These are phyloP conservation scores for Dilophus febrilis DNA, from an alignment of 2,888 invertebrate species.

Conservation along the genomic window DNA sequence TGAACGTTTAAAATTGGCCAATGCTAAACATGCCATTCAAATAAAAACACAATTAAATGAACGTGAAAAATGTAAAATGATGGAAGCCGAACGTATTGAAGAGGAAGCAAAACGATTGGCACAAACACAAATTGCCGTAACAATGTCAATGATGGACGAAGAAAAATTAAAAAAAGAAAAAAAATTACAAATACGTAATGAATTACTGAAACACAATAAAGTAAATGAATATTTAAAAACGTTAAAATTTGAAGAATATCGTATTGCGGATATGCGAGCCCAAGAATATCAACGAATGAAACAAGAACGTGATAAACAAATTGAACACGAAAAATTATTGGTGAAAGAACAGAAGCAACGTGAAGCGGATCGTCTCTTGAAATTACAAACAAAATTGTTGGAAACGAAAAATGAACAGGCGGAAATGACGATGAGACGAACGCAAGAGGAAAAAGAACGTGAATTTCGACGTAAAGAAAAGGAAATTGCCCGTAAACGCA, in stretches of 20 bases:
- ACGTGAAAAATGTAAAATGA: slow-evolving; percentile 22
- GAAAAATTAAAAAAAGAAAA: slow-evolving; percentile 18
- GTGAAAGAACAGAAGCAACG: slow-evolving; percentile 25
- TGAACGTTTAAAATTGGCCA: slow-evolving; percentile 16
- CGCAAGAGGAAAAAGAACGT: slow-evolving; percentile 27
- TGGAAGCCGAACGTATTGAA: slow-evolving; percentile 27
- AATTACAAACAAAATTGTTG: slow-evolving; percentile 21
- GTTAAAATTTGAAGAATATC: slow-evolving; percentile 25
- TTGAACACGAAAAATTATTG: slow-evolving; percentile 20
- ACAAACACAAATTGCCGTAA: slow-evolving; percentile 19
- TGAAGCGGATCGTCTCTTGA: slow-evolving; percentile 23
- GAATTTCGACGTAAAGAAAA: slow-evolving; percentile 26
- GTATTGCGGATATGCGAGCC: slow-evolving; percentile 24
- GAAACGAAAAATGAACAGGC: slow-evolving; percentile 21
- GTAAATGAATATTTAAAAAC: slow-evolving; percentile 24
- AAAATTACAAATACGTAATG: slow-evolving; percentile 22
- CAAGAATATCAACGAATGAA: slow-evolving; percentile 26
- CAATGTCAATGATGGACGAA: slow-evolving; percentile 22
- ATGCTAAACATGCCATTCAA: slow-evolving; percentile 22
- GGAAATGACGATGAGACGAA: slow-evolving; percentile 23
- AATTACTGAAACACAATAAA: slow-evolving; percentile 22
- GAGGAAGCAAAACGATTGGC: slow-evolving; percentile 23
- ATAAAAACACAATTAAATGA: slow-evolving; percentile 24
- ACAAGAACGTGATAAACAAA: slow-evolving; percentile 21
- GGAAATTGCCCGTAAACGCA: slow-evolving; percentile 21